Evolutionary conservation across 2,888 invertebrate genomes (phyloP).

Genomic region (Orthonevra nobilis): DNA sequence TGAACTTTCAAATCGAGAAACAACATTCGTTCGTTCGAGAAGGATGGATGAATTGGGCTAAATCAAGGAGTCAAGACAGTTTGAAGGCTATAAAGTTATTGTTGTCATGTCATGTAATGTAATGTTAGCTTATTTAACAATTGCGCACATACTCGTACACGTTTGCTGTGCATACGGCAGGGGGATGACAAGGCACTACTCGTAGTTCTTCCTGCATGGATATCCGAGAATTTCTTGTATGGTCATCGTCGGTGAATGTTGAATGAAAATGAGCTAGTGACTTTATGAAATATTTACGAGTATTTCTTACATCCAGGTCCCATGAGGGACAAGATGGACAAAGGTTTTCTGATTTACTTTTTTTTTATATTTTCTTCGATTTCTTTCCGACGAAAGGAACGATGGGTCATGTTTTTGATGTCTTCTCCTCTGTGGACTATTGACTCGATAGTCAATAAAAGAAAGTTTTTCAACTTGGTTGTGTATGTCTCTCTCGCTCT

Average conservation of each 20-base stretch:
- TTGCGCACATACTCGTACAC: constrained; percentile 27
- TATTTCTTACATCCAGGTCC: too few relatives aligned
- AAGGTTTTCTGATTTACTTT: neutral
- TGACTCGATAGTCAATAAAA: constrained; percentile 65
- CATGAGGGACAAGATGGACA: constrained; percentile 32
- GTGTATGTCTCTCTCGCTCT: neutral
- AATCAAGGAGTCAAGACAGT: constrained; percentile 67
- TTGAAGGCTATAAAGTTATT: constrained; percentile 71
- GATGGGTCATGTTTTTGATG: constrained; percentile 68
- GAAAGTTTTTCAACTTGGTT: constrained; percentile 14
- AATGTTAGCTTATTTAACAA: constrained; percentile 69
- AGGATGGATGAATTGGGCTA: constrained; percentile 60
- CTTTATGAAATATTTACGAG: constrained; percentile 69
- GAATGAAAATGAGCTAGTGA: constrained; percentile 60
- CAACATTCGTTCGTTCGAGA: constrained; percentile 13
- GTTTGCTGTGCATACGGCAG: too few relatives aligned
- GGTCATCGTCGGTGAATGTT: constrained; percentile 66
- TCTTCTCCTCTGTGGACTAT: constrained; percentile 54
- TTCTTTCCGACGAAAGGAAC: constrained; percentile 37
- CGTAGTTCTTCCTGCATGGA: neutral
- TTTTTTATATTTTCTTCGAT: constrained; percentile 63
- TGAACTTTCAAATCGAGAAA: constrained; percentile 37
- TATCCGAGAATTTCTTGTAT: constrained; percentile 27
- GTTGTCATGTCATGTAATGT: constrained; percentile 72
- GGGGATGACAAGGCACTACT: too few relatives aligned